A percentile compares a stretch with the other conserved stretches of the same genome.
Evolutionary conservation across 2,888 invertebrate species (phyloP).

Genomic region (Euplexia lucipara): DNA sequence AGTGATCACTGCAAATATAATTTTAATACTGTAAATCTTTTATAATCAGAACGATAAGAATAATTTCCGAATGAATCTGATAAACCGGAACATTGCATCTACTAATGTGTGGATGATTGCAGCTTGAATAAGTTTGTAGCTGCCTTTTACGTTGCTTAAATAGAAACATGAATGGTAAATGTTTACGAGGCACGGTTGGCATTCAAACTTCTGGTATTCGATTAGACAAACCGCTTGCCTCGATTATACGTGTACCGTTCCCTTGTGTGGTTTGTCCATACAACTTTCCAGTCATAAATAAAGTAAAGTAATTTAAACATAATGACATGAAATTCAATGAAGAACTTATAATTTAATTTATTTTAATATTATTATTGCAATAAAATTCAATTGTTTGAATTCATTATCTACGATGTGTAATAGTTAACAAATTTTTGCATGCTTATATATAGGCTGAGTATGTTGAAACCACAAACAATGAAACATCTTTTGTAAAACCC

Average conservation of each 20-base stretch:
- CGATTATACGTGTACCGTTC: conserved; percentile 5
- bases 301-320: no score
- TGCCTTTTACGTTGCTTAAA: conserved; percentile 45
- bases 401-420: no score
- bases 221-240: conserved; percentile 19
- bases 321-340: no score
- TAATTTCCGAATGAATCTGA: conserved; percentile 26
- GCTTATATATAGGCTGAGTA: no score
- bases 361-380: no score
- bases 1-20: conserved; percentile 3
- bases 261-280: background rate
- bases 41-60: conserved; percentile 4
- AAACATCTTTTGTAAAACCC: no score
- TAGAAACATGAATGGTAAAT: conserved; percentile 51
- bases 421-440: no score
- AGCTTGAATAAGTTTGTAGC: conserved; percentile 30
- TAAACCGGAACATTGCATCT: conserved; percentile 40
- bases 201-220: conserved; percentile 42
- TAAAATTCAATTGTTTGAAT: no score
- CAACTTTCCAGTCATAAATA: no score
- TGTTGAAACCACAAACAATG: no score
- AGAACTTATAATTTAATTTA: no score
- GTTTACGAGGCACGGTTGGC: conserved; percentile 47
- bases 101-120: conserved; percentile 34
- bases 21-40: no score